phyloP scores from a whole-genome alignment of 2,888 invertebrate species.

The Amphipyra tragopoginis region DNA sequence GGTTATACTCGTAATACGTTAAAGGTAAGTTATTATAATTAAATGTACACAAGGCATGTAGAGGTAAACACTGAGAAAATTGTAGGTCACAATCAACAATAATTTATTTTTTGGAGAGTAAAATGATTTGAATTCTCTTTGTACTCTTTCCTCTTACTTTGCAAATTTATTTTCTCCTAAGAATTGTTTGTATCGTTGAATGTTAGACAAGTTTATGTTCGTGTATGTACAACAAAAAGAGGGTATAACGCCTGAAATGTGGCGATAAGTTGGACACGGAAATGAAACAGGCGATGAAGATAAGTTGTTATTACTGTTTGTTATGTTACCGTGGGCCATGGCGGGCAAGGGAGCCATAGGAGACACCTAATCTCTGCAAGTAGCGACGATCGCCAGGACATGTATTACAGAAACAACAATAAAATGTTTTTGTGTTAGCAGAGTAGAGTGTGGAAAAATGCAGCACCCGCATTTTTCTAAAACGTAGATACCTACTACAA shows the following conservation, averaged over 20 bases:
- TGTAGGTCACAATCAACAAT: too few species aligned
- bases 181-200: slow-evolving; percentile 10
- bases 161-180: background rate
- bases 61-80: background rate
- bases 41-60: background rate
- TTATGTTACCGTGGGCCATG: slow-evolving; percentile 67
- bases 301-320: slow-evolving; percentile 80
- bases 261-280: slow-evolving; percentile 76
- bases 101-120: too few species aligned
- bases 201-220: slow-evolving; percentile 34
- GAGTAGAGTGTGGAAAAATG: slow-evolving; percentile 28
- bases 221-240: slow-evolving; percentile 57
- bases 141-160: too few species aligned
- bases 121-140: too few species aligned
- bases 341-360: slow-evolving; percentile 46
- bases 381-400: slow-evolving; percentile 41
- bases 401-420: slow-evolving; percentile 36
- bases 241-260: slow-evolving; percentile 69
- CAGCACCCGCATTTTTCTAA: slow-evolving; percentile 5
- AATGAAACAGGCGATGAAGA: slow-evolving; percentile 80
- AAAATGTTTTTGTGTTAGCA: slow-evolving; percentile 41
- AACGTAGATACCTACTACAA: slow-evolving; percentile 1
- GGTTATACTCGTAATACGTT: background rate
- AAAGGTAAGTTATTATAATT: background rate
- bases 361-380: slow-evolving; percentile 51